Base-by-base conservation (phyloP, 2,888 invertebrate genomes). In the Diarsia rubi region DNA sequence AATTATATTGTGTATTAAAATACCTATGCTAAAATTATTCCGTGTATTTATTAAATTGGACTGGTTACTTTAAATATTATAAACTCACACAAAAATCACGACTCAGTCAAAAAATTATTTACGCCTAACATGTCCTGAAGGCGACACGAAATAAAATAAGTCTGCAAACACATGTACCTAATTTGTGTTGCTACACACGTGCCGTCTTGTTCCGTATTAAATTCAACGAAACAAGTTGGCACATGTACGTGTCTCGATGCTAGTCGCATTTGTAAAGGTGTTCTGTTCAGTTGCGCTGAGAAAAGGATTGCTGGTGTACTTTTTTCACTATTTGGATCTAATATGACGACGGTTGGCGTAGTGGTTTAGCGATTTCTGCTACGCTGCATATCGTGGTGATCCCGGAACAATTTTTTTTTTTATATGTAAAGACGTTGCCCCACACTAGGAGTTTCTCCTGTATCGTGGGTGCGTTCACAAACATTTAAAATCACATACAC, bases 181-280 rank as follows among this genome's bases (percentile, higher is more conserved):
- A 83, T 84, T 83, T 80, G 75, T 77, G 62, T 75, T 69, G 52
- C 77, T 31, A 60, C 64, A 71, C 84, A 86, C 84, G 81, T 73
- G 63, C 59, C 72, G 24, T 68, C 70, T 69, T 83, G 64, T 79
- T 86, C 72, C 70, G 80, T 86, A 69, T 86, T 86, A 86, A 86
- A 84, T 77, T 83, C 84, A 71, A 71, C 67, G 64, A 65, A 86
- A 75, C 84, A 80, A 75, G 73, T 80, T 73, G 73, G n/a, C 47
- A 73, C n/a, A 57, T 62, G 73, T 67, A 49, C 72, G 60, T 73
- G 68, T 71, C 16, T 59, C 63, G 27, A 69, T 67, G 72, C 71
- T 54, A 59, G 49, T 45, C 19, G 24, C 49, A 59, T 59, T 68
- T 75, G 67, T 81, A 64, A 49, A 60, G 60, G 24, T 59, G 42